Base-by-base conservation (phyloP, 2,888 invertebrate genomes). In the Omphaloscelis lunosa region DNA sequence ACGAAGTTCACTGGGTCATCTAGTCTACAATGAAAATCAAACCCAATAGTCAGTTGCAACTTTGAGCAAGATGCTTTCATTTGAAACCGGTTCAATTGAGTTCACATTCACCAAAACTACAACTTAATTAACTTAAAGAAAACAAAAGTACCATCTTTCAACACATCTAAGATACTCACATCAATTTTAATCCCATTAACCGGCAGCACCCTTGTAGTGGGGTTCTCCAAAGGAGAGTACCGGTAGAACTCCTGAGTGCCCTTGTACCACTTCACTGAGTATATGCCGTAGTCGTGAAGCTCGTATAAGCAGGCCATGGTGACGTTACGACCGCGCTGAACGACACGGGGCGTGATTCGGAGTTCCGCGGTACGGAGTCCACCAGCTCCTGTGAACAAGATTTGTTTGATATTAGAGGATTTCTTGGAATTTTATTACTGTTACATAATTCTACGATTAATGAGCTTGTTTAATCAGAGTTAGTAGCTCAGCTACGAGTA, bases 261-360 rank as follows among this genome's bases (percentile, higher is more conserved):
- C 89, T 98, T 97, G 97, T 98, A 99, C 98, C 98, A 99, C 97
- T 98, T 98, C 77, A 98, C 98, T 0, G 98, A 98, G 94, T 98
- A 98, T 76, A 99, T 97, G 12, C 97, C 98, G 78, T 97, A 97
- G 65, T 97, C 97, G 90, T 98, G 97, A 87, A 98, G 96, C 92
- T 98, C 98, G 95, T 98, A 98, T 85, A 98, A 94, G 93, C 98
- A 99, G 39, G 97, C 97, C 92, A 98, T 97, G 39, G 97, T 97
- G 66, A 98, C 98, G 93, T 97, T 97, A 75, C 97, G 97, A 29
- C 97, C 97, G 79, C 97, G 97, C 90, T 98, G 97, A 51, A 98
- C 98, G 70, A 98, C 97, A 70, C 97, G 97, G 23, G 98, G 98
- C 85, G 97, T 97, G 89, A 98, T 97, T 86, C 97, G 97, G 88